Evolutionary conservation across 2,113 vertebrate species (phyloP).

Genomic region (Aptenodytes forsteri): DNA sequence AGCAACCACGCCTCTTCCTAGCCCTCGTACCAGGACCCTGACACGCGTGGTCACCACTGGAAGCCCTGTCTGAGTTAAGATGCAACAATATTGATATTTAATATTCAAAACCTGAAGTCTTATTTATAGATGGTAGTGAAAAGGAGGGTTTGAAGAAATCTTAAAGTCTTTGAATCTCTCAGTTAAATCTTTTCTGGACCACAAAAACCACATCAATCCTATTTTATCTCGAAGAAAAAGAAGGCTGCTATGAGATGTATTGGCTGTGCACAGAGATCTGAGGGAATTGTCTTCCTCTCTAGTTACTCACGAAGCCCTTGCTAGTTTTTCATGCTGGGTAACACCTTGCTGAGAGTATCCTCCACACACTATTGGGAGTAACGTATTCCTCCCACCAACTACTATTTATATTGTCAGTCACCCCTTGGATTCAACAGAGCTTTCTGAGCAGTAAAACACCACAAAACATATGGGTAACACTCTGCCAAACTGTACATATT

Average conservation of each 20-base stretch:
- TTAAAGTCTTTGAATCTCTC: not conserved
- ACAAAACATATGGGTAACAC: not conserved
- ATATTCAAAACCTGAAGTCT: not conserved
- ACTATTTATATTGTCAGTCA: not conserved
- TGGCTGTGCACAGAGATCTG: not conserved
- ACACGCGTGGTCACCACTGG: not conserved
- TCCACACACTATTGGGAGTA: not conserved
- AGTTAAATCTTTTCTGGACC: not conserved
- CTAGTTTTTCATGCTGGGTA: not conserved
- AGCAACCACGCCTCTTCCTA: not conserved
- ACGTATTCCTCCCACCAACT: not conserved
- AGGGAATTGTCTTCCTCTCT: not conserved
- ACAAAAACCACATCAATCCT: not conserved
- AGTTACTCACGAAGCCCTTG: not conserved
- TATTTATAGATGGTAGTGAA: not conserved
- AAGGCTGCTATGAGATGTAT: not conserved
- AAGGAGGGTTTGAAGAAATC: not conserved
- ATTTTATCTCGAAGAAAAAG: not conserved
- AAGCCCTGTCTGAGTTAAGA: not conserved
- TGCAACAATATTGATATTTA: not conserved
- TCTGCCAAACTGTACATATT: not conserved
- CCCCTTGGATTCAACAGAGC: not conserved
- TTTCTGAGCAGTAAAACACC: not conserved
- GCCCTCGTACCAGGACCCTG: rapidly evolving
- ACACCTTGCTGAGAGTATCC: not conserved